Percentiles rank a stretch among this genome's conserved stretches.
Evolutionary conservation across 2,797 vertebrate genomes (phyloP).

Genomic region (Babyrousa celebensis): DNA sequence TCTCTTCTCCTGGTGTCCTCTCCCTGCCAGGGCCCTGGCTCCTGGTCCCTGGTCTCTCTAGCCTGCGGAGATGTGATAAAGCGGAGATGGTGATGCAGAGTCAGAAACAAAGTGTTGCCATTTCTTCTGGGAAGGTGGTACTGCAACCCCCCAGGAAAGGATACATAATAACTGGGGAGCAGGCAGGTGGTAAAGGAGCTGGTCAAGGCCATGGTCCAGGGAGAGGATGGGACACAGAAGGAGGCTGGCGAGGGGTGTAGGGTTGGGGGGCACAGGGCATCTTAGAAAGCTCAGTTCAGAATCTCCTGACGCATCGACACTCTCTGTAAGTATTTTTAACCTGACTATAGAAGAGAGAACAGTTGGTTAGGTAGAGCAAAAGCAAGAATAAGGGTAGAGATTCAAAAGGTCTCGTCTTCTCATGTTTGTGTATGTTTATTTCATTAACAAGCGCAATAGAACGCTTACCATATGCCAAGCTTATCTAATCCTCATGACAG

Average conservation of each 20-base stretch:
- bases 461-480: neutral
- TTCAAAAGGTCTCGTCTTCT: constrained; percentile 14
- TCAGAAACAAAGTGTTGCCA: neutral
- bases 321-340: neutral
- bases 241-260: neutral
- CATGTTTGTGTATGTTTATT: neutral
- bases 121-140: constrained; percentile 5
- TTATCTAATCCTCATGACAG: neutral
- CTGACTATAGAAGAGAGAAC: neutral
- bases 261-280: neutral
- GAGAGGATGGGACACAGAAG: neutral
- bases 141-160: neutral
- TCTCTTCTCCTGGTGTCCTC: neutral
- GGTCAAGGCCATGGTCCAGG: neutral
- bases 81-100: accelerated
- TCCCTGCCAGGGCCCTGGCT: too few relatives aligned
- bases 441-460: constrained; percentile 35
- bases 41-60: neutral
- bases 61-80: too few relatives aligned
- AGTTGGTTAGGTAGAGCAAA: neutral
- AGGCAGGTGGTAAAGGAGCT: neutral
- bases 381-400: neutral
- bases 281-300: neutral
- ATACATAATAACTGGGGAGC: neutral
- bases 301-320: too few relatives aligned